These are phyloP conservation scores for Emydocephalus ijimae DNA, from an alignment of 2,113 vertebrate species.

Conservation along the genomic window DNA sequence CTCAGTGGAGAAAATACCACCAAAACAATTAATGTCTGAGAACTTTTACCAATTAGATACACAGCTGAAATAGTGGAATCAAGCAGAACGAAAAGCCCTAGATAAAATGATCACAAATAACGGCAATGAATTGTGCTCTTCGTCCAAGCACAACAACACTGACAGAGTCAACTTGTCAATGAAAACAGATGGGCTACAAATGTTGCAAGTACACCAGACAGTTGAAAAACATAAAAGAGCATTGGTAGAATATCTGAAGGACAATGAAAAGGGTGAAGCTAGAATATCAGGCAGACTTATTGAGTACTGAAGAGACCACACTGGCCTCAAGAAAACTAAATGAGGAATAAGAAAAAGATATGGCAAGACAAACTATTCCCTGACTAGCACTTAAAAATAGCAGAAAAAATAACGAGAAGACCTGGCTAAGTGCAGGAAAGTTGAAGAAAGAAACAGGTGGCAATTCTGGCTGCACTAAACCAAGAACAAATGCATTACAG, in stretches of 20 bases:
- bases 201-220: no score
- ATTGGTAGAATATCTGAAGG: not conserved
- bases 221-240: no score
- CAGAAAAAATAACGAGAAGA: no score
- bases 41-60: not conserved
- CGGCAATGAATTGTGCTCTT: no score
- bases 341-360: not conserved
- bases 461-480: no score
- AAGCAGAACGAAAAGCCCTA: not conserved
- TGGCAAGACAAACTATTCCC: not conserved
- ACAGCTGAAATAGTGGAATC: not conserved
- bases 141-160: no score
- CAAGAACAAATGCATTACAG: no score
- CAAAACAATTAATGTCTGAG: not conserved
- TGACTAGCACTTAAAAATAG: not conserved
- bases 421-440: not conserved
- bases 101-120: no score
- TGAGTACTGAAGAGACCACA: not conserved
- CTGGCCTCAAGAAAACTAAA: not conserved
- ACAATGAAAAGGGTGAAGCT: not conserved
- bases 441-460: not conserved
- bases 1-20: not conserved
- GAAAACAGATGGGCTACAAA: no score
- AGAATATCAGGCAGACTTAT: not conserved
- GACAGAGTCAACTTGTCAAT: no score